A percentile compares a stretch with the other conserved stretches of the same genome.
These are phyloP conservation scores for Sphyrna mokarran DNA, from an alignment of 2,113 vertebrate species.

Conservation along the genomic window DNA sequence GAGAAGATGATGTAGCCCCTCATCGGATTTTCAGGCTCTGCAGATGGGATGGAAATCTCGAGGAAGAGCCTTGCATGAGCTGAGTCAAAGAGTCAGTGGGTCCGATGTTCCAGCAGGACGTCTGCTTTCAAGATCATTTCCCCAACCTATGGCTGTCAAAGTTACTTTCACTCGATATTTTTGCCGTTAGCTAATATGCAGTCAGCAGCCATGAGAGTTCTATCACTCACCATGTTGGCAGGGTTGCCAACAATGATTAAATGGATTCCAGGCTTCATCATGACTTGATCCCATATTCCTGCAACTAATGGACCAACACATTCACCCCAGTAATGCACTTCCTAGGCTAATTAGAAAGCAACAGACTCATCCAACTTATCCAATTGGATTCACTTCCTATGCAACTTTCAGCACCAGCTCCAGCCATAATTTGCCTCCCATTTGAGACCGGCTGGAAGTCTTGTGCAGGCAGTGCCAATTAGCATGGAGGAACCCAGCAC, in stretches of 20 bases:
- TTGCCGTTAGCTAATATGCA: not conserved
- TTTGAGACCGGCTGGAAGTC: not conserved
- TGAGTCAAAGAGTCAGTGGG: not conserved
- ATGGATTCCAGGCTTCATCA: too few species aligned
- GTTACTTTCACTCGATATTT: not conserved
- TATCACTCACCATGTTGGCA: too few species aligned
- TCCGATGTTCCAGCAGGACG: not conserved
- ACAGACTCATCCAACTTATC: too few species aligned
- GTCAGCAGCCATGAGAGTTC: not conserved
- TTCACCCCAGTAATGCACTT: too few species aligned
- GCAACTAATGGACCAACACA: too few species aligned
- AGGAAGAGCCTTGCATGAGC: not conserved
- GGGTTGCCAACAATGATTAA: too few species aligned
- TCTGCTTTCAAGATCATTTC: not conserved
- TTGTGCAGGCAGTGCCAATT: not conserved
- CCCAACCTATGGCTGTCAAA: not conserved
- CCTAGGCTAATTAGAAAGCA: too few species aligned
- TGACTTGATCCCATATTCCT: too few species aligned
- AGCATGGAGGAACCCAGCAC: not conserved
- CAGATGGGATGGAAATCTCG: not conserved
- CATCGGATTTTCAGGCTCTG: not conserved
- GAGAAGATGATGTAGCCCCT: not conserved
- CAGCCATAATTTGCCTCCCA: not conserved
- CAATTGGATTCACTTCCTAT: not conserved
- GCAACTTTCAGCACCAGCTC: not conserved